These are phyloP conservation scores for Scortum barcoo DNA, from an alignment of 2,113 vertebrate species.

Conservation along the genomic window DNA sequence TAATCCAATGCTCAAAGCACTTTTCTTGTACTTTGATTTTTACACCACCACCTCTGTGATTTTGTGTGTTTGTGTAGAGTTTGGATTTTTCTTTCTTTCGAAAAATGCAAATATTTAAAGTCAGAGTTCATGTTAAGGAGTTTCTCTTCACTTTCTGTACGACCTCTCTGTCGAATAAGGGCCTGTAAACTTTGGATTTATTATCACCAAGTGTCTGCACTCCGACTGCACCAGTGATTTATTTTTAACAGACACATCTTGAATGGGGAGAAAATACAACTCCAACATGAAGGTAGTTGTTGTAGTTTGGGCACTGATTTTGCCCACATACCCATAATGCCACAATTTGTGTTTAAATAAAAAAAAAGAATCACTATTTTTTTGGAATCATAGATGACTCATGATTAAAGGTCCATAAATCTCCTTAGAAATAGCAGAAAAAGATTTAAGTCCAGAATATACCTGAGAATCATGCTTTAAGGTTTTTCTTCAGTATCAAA, in stretches of 20 bases:
- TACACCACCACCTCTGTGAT: neutral
- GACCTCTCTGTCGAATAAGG: neutral
- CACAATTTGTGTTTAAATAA: too few species aligned
- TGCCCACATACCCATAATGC: neutral
- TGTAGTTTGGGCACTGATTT: neutral
- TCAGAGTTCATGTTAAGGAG: neutral
- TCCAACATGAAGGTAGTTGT: neutral
- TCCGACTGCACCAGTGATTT: neutral
- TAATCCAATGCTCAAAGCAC: neutral
- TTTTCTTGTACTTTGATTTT: neutral
- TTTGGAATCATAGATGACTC: neutral
- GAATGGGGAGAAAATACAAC: neutral
- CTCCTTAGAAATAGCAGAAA: neutral
- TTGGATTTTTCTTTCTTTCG: neutral
- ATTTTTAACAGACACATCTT: neutral
- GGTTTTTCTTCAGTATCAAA: neutral
- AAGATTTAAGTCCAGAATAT: neutral
- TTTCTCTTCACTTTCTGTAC: neutral
- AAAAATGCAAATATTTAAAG: neutral
- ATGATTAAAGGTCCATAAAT: neutral
- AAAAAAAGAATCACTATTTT: neutral
- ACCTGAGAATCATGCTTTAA: neutral
- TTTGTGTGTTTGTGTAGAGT: neutral
- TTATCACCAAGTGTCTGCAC: neutral
- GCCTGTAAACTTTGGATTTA: neutral